Evolutionary conservation across 2,797 vertebrate species (phyloP).

Genomic region (Macropus fuliginosus): DNA sequence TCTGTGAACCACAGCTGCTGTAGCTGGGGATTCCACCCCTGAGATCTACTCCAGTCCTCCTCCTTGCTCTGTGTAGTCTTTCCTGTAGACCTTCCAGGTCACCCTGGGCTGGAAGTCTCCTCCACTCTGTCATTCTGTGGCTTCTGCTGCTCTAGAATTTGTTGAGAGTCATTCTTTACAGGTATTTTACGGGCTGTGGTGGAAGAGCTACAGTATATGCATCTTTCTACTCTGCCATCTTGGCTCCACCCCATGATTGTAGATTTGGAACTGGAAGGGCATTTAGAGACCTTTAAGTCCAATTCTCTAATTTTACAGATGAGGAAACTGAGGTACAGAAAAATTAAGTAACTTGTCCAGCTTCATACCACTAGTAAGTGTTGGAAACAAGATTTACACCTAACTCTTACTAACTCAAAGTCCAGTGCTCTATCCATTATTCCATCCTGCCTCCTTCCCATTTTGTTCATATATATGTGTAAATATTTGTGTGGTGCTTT

Average conservation of each 20-base stretch:
- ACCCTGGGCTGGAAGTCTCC: too few relatives aligned
- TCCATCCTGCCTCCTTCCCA: background rate
- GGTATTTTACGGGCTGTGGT: too few relatives aligned
- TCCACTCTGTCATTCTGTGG: too few relatives aligned
- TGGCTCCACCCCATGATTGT: background rate
- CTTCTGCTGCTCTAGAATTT: too few relatives aligned
- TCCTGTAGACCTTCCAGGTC: too few relatives aligned
- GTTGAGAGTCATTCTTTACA: too few relatives aligned
- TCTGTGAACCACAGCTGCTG: too few relatives aligned
- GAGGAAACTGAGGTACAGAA: background rate
- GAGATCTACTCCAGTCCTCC: too few relatives aligned
- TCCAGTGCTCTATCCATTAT: background rate
- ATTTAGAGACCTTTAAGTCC: background rate
- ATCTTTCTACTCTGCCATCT: too few relatives aligned
- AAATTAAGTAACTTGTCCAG: background rate
- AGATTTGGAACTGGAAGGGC: background rate
- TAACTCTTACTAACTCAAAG: background rate
- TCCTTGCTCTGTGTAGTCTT: too few relatives aligned
- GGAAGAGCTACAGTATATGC: too few relatives aligned
- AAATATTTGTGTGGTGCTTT: background rate
- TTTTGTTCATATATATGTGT: background rate
- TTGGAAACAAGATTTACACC: background rate
- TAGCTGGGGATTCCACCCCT: too few relatives aligned
- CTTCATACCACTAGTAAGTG: background rate
- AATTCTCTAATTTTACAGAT: background rate